Evolutionary conservation across 2,797 vertebrate species (phyloP).

Genomic region (Rallus crepitans): DNA sequence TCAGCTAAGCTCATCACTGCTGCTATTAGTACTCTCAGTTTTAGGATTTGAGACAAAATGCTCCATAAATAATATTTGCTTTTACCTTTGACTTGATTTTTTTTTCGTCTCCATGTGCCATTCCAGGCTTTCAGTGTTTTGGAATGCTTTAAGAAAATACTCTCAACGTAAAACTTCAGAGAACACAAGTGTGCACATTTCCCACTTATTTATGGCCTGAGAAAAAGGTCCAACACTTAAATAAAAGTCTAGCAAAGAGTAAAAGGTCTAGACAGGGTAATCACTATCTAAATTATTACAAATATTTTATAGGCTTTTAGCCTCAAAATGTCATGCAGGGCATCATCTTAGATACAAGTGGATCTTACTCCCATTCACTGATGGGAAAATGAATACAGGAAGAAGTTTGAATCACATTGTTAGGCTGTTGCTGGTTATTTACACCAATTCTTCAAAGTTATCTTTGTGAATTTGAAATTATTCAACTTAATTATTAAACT

Average conservation of each 20-base stretch:
- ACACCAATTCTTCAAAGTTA: background rate
- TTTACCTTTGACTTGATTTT: background rate
- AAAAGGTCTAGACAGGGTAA: slow-evolving; percentile 51
- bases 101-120: background rate
- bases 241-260: slow-evolving; percentile 35
- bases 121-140: slow-evolving; percentile 36
- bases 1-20: background rate
- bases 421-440: background rate
- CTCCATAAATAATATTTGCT: slow-evolving; percentile 31
- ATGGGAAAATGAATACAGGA: background rate
- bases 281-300: slow-evolving; percentile 44
- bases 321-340: background rate
- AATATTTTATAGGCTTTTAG: slow-evolving; percentile 58
- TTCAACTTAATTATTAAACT: background rate
- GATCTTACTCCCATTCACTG: background rate
- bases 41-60: background rate
- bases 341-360: background rate
- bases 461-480: background rate
- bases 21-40: background rate
- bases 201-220: background rate
- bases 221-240: slow-evolving; percentile 4
- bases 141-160: slow-evolving; percentile 37
- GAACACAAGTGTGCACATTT: background rate
- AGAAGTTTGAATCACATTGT: slow-evolving; percentile 1
- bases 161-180: slow-evolving; percentile 22